phyloP scores from a whole-genome alignment of 1,140 invertebrate genomes.

The Potamilus streckersoni region DNA sequence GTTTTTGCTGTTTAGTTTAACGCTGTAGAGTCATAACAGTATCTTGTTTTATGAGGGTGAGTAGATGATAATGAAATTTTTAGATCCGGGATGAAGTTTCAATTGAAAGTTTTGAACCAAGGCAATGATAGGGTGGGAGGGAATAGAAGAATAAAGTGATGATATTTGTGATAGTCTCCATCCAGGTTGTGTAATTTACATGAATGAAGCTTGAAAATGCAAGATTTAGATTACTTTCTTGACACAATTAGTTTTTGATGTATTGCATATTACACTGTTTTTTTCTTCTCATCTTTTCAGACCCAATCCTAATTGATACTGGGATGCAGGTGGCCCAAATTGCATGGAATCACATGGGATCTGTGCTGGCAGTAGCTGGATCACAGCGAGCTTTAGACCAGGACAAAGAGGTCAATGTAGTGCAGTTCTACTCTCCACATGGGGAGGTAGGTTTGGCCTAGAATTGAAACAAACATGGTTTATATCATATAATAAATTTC shows the following conservation, averaged over 20 bases:
- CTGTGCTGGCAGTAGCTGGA: conserved; percentile 88
- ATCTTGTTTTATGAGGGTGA: too few relatives aligned
- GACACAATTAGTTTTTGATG: background rate
- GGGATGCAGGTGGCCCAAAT: conserved; percentile 83
- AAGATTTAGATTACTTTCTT: background rate
- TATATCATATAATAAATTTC: too few relatives aligned
- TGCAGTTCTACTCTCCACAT: conserved; percentile 90
- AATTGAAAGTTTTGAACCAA: too few relatives aligned
- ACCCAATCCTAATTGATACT: conserved; percentile 74
- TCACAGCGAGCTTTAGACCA: conserved; percentile 70
- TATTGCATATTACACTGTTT: background rate
- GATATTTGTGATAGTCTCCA: background rate
- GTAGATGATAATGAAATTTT: too few relatives aligned
- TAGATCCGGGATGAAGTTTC: too few relatives aligned
- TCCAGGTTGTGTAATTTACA: background rate
- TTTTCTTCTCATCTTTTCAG: conserved; percentile 52
- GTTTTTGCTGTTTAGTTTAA: too few relatives aligned
- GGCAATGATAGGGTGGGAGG: too few relatives aligned
- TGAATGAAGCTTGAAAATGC: background rate
- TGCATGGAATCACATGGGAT: conserved; percentile 93
- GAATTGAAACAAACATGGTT: too few relatives aligned
- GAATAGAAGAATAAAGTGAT: too few relatives aligned
- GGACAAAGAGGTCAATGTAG: conserved; percentile 84
- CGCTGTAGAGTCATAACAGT: too few relatives aligned
- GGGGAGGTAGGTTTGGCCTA: conserved; percentile 76